phyloP scores from a whole-genome alignment of 2,888 invertebrate genomes.

The Ametastegia equiseti region DNA sequence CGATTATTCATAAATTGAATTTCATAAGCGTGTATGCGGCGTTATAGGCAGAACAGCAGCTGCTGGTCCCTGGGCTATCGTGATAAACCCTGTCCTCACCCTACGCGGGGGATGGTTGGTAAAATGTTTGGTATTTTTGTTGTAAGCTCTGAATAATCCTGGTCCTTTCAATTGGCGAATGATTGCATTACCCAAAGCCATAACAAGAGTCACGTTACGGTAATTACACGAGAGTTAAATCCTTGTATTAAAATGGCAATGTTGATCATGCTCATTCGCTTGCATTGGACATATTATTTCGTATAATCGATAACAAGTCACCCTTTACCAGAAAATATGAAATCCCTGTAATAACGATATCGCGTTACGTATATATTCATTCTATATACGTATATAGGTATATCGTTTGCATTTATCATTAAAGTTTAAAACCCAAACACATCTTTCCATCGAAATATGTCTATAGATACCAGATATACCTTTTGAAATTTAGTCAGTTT shows the following conservation, averaged over 20 bases:
- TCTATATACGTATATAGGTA: too few relatives aligned
- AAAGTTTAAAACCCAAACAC: too few relatives aligned
- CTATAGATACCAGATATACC: too few relatives aligned
- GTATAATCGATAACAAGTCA: not conserved
- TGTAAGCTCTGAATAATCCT: conserved; percentile 29
- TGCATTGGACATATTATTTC: not conserved
- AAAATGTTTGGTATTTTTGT: conserved; percentile 4
- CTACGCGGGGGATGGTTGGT: too few relatives aligned
- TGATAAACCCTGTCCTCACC: not conserved
- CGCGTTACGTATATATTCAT: not conserved
- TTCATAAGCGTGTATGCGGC: not conserved
- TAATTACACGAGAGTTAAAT: conserved; percentile 36
- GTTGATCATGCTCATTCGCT: not conserved
- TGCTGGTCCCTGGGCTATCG: not conserved
- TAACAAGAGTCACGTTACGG: conserved; percentile 35
- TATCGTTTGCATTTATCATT: too few relatives aligned
- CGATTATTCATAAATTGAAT: not conserved
- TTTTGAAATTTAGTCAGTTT: too few relatives aligned
- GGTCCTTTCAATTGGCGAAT: conserved; percentile 27
- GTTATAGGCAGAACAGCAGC: not conserved
- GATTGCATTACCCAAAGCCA: conserved; percentile 17
- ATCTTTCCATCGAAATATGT: too few relatives aligned
- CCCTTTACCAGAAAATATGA: not conserved
- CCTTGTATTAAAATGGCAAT: conserved; percentile 1
- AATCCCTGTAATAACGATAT: not conserved